Conservation (phyloP, 2,888 invertebrate species). For the Phortica okadai region DNA sequence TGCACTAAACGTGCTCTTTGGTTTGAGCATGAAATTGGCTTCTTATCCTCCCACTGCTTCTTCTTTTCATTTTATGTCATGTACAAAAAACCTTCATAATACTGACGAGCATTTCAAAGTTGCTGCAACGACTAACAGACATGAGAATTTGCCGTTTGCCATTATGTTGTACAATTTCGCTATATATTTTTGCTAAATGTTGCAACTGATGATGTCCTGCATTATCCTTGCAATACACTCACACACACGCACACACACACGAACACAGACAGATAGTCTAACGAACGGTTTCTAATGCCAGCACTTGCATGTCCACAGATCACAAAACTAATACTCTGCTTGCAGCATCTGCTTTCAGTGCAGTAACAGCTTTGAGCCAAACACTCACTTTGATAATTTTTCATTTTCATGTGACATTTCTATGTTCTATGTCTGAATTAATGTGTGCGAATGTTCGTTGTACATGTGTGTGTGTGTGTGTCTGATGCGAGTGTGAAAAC, state of each 20-base stretch:
- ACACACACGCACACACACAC: not conserved
- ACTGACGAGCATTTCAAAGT: too few species aligned
- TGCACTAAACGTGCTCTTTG: not conserved
- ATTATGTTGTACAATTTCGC: not conserved
- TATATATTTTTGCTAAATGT: not conserved
- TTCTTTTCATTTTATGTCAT: too few species aligned
- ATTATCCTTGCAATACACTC: not conserved
- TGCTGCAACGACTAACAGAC: not conserved
- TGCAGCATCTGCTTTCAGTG: slow-evolving; percentile 2
- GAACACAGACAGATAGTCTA: not conserved
- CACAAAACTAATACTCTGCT: slow-evolving; percentile 17
- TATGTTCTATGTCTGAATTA: slow-evolving; percentile 10
- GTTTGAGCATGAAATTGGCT: not conserved
- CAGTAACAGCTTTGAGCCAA: slow-evolving; percentile 23
- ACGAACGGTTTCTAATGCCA: not conserved
- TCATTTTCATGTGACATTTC: slow-evolving; percentile 35
- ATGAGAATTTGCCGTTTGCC: not conserved
- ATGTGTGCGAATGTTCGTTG: not conserved
- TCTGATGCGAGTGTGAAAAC: slow-evolving; percentile 2
- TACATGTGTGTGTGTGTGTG: not conserved
- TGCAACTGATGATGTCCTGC: not conserved
- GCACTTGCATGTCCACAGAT: slow-evolving; percentile 3
- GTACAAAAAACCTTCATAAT: too few species aligned
- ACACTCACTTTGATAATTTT: slow-evolving; percentile 34
- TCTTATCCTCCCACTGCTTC: too few species aligned